These are phyloP conservation scores for pig (Sus scrofa) DNA, from an alignment of 2,113 vertebrate species.

Conservation along the genomic window DNA sequence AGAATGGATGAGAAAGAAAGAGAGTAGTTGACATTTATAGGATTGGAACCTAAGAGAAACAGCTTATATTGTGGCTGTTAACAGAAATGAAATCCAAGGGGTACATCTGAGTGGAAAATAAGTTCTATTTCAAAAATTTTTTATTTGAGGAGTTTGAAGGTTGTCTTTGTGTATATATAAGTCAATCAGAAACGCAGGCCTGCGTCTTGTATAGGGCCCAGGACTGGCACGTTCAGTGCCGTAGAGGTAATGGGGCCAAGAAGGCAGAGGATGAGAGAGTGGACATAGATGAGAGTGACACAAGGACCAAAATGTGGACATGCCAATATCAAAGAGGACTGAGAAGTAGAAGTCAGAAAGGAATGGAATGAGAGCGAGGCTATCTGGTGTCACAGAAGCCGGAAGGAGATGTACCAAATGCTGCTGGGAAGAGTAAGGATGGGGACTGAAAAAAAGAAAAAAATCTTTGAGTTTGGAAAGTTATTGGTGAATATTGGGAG, in stretches of 20 bases:
- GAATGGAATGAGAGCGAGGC: not conserved
- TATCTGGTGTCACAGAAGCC: not conserved
- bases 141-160: not conserved
- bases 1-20: not conserved
- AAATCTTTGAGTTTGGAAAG: not conserved
- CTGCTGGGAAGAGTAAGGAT: not conserved
- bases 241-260: not conserved
- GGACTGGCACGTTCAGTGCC: not conserved
- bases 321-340: not conserved
- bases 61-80: not conserved
- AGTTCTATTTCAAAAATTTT: conserved; percentile 9
- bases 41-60: not conserved
- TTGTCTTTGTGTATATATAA: not conserved
- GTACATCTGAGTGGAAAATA: not conserved
- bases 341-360: not conserved
- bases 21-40: not conserved
- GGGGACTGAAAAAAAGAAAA: not conserved
- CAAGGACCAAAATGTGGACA: not conserved
- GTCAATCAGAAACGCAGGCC: not conserved
- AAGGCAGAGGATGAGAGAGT: not conserved
- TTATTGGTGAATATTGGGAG: conserved; percentile 34
- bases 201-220: not conserved
- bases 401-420: not conserved
- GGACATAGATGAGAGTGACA: not conserved
- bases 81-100: not conserved